These are phyloP conservation scores for Loripinus fragilis DNA, from an alignment of 2,888 invertebrate genomes.

Conservation along the genomic window DNA sequence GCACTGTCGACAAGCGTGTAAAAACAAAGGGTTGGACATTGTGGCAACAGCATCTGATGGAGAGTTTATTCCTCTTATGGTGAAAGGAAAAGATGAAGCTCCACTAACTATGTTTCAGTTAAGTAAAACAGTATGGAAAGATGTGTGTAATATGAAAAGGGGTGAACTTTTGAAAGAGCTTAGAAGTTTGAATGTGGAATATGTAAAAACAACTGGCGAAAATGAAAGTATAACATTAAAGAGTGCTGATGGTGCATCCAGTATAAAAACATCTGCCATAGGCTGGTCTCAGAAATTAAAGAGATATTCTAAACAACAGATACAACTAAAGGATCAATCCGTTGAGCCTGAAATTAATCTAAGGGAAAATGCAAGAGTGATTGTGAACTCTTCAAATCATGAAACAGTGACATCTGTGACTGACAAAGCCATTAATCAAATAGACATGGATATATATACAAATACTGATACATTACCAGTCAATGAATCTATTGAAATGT, in stretches of 20 bases:
- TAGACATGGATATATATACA: too few relatives aligned
- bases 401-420: too few relatives aligned
- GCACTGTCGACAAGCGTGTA: constrained; percentile 9
- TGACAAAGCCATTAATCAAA: too few relatives aligned
- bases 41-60: too few relatives aligned
- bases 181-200: too few relatives aligned
- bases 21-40: constrained; percentile 12
- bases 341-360: too few relatives aligned
- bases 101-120: constrained; percentile 37
- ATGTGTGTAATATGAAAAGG: not conserved
- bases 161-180: too few relatives aligned
- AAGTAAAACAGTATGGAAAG: constrained; percentile 30
- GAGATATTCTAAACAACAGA: not conserved
- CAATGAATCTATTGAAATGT: too few relatives aligned
- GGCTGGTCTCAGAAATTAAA: not conserved
- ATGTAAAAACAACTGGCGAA: not conserved
- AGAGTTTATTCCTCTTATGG: constrained; percentile 33
- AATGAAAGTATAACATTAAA: not conserved
- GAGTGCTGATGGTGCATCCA: not conserved
- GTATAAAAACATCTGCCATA: not conserved
- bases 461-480: too few relatives aligned
- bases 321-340: too few relatives aligned
- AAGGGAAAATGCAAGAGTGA: too few relatives aligned
- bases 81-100: not conserved
- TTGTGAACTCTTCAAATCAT: too few relatives aligned